Percentiles rank a stretch among this genome's conserved stretches.
phyloP scores from a whole-genome alignment of 2,113 vertebrate species.

The Dinomys branickii region DNA sequence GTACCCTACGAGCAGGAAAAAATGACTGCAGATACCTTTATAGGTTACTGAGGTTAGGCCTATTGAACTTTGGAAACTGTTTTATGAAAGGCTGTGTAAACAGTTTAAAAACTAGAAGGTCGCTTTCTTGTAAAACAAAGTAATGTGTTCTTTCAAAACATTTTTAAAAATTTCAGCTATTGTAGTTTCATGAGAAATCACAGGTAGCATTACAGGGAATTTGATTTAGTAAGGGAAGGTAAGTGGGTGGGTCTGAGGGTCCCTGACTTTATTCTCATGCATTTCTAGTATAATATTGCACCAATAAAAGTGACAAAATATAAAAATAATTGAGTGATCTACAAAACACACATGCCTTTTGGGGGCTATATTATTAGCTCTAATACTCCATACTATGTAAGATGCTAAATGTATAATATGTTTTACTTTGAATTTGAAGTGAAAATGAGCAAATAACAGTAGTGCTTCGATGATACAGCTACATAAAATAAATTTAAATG shows the following conservation, averaged over 20 bases:
- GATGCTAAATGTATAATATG: neutral
- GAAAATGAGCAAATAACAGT: slow-evolving; percentile 42
- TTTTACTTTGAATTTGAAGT: slow-evolving; percentile 56
- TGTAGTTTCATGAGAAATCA: slow-evolving; percentile 22
- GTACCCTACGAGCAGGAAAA: neutral
- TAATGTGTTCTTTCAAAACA: neutral
- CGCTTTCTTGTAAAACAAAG: slow-evolving; percentile 11
- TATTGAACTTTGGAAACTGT: neutral
- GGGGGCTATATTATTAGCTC: neutral
- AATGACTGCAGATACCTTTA: neutral
- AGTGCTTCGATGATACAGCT: slow-evolving; percentile 35
- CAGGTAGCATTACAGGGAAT: neutral
- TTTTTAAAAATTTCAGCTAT: neutral
- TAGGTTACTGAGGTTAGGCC: slow-evolving; percentile 17
- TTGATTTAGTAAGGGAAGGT: neutral
- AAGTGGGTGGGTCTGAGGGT: neutral
- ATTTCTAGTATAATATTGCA: slow-evolving; percentile 28
- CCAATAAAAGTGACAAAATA: neutral
- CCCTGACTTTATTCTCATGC: neutral
- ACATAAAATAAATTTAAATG: slow-evolving; percentile 32
- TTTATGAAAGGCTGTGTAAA: slow-evolving; percentile 31
- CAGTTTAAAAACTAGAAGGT: neutral
- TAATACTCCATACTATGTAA: neutral
- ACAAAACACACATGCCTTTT: neutral
- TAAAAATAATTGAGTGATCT: slow-evolving; percentile 32